Conservation (phyloP, 2,888 invertebrate genomes). For the Eurytoma californica region DNA sequence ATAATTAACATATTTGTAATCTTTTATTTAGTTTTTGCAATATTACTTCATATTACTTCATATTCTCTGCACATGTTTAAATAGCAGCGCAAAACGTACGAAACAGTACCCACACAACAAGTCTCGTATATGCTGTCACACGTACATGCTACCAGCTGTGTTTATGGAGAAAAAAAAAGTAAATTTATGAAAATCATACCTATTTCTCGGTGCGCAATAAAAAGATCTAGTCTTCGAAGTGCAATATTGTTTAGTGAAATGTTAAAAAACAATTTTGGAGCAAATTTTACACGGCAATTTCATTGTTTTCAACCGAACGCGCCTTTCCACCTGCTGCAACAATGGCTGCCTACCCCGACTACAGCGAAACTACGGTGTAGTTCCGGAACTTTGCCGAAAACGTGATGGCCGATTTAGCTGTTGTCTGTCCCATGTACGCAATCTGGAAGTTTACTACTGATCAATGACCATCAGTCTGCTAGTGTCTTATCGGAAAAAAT, state of each 20-base stretch:
- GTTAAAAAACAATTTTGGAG: too few species aligned
- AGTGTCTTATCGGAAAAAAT: constrained; percentile 21
- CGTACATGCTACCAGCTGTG: too few species aligned
- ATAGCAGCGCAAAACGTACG: too few species aligned
- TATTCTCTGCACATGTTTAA: neutral
- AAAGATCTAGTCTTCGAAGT: too few species aligned
- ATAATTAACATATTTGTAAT: constrained; percentile 31
- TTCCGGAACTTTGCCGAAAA: constrained; percentile 19
- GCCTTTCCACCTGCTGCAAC: constrained; percentile 2
- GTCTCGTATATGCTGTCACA: too few species aligned
- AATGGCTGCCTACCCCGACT: constrained; percentile 24
- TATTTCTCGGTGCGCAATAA: too few species aligned
- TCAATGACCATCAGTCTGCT: constrained; percentile 48
- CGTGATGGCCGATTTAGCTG: too few species aligned
- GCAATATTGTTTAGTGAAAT: too few species aligned
- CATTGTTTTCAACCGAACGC: neutral
- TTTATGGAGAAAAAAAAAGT: too few species aligned
- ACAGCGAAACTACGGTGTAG: constrained; percentile 31
- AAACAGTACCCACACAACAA: too few species aligned
- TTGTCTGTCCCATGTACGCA: neutral
- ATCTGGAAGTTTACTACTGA: neutral
- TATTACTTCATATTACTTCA: neutral
- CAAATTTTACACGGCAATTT: too few species aligned
- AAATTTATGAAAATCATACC: too few species aligned
- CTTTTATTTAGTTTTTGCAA: neutral